Base-by-base conservation (phyloP, 2,797 vertebrate species). In the Syndactyla subalaris region DNA sequence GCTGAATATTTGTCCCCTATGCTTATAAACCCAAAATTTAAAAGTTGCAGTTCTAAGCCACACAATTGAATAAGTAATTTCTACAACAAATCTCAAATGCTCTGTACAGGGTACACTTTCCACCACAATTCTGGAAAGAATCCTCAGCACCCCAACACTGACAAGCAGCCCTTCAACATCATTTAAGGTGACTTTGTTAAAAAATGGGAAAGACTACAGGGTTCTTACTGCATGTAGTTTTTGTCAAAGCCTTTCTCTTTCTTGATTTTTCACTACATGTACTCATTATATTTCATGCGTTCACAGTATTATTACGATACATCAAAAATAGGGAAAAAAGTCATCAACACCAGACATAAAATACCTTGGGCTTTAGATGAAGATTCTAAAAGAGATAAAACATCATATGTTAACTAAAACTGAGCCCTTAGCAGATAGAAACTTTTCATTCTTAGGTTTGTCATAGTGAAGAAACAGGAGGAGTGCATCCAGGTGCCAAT, bases 251-350 rank as follows among this genome's bases (percentile, higher is more conserved):
- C 4, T 74, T 52, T 65, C 49, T 61, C 9, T 57, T 80, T 30
- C 41, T 72, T 3, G 0, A 45, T 8, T 38, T 72, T 51, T 26
- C n/a, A 36, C 10, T 14, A 29, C 6, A 11, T 0, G 0, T 29
- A 52, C 26, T 72, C 24, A n/a, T 32, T 70, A 54, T 17, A 45
- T 57, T 45, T 62, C 24, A 24, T 10, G 12, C 1, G 36, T 84
- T 57, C 17, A 27, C 7, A 39, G 4, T 39, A 48, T 51, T 38
- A 48, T 12, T 27, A 19, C 7, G 23, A 27, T 6, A 24, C 1
- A n/a, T 2, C 5, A 89, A 86, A 73, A 87, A 21, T 17, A 29
- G 5, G 7, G 34, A 12, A 34, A 79, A 46, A 30, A 4, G 54
- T 19, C 1, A 4, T 38, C 52, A 59, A 9, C 34, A 22, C 3